Evolutionary conservation across 2,113 vertebrate species (phyloP), one percentile per base, ranked within the genome.

Genomic region (Tor tambroides): DNA sequence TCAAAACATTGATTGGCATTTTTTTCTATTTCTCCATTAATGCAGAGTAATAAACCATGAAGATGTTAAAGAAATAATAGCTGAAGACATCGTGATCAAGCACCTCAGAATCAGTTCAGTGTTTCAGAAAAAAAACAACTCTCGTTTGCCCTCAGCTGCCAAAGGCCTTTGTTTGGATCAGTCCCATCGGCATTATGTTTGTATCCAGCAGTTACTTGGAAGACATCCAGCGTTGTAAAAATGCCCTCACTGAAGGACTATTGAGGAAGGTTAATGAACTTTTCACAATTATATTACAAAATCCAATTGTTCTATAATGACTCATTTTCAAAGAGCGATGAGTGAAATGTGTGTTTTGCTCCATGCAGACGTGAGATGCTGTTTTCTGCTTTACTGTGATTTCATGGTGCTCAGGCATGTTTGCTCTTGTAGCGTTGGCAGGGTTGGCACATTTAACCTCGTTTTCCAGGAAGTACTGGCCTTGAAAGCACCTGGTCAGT

Each of bases 201-300:
- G 59, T 76, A 59, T 82, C 59, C 71, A 43, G 19, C n/a, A 77
- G 71, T 81, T 76, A 69, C 76, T 79, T 88, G 87, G 87, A 88
- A 75, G 54, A 59, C 3, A 10, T 88, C 85, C 84, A 86, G 46
- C 14, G 41, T 81, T 59, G 80, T 85, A 88, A 88, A 85, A 84
- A 87, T 32, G 32, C 35, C 32, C 77, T 79, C 72, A 35, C 76
- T 78, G 75, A 84, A 54, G 71, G 80, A 76, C 82, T 87, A 80
- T 79, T 81, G 49, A 82, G 80, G 28, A 49, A 51, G 78, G 86
- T 86, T 88, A 88, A 88, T 88, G 85, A 86, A 63, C 69, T 85
- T 75, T 82, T 74, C 46, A 84, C 86, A 84, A 54, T 85, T 77
- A 76, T 82, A 87, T 85, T 83, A 81, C 79, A 67, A 86, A 85